phyloP scores from a whole-genome alignment of 2,113 vertebrate genomes.

The Lasiurus cinereus region DNA sequence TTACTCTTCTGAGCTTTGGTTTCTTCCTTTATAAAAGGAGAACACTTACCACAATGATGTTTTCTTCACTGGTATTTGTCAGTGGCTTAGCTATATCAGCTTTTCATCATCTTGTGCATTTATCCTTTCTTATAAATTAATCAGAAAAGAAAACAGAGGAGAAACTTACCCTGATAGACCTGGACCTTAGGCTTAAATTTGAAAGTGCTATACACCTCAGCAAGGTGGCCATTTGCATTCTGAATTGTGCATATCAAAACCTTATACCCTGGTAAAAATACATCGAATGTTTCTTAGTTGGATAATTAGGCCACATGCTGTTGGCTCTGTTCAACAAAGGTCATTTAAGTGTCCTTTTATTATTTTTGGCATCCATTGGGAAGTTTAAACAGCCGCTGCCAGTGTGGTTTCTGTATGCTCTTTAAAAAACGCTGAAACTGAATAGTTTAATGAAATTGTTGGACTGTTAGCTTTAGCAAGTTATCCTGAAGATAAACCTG shows the following conservation, averaged over 20 bases:
- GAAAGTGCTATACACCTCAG: not conserved
- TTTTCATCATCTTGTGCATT: not conserved
- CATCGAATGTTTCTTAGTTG: conserved; percentile 52
- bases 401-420: conserved; percentile 62
- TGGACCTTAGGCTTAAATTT: conserved; percentile 26
- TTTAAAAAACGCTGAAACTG: conserved; percentile 79
- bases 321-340: conserved; percentile 72
- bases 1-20: not conserved
- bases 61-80: not conserved
- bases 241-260: conserved; percentile 46
- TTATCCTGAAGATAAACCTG: conserved; percentile 75
- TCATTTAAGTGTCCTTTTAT: conserved; percentile 76
- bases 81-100: not conserved
- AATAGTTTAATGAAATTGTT: conserved; percentile 76
- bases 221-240: conserved; percentile 25
- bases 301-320: conserved; percentile 72
- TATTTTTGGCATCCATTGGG: conserved; percentile 75
- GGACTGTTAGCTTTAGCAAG: conserved; percentile 68
- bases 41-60: not conserved
- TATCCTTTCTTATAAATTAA: not conserved
- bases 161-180: not conserved
- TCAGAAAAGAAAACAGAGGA: not conserved
- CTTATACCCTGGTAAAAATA: conserved; percentile 47
- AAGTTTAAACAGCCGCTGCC: conserved; percentile 75
- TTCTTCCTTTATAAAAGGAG: conserved; percentile 25